phyloP scores from a whole-genome alignment of 1,140 invertebrate species.

The Sitodiplosis mosellana region DNA sequence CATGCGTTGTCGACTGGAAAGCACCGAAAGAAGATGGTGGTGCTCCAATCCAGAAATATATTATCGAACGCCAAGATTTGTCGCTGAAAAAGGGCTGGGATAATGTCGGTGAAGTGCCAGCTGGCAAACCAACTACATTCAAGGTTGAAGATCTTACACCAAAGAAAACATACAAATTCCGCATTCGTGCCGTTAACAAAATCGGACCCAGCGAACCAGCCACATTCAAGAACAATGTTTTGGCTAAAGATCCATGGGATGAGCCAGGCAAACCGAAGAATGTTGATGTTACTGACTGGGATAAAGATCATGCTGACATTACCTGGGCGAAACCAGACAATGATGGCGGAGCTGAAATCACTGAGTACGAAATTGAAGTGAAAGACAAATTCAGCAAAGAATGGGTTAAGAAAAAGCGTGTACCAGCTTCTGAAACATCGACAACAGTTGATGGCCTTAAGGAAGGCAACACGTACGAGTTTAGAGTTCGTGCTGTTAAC shows the following conservation, averaged over 20 bases:
- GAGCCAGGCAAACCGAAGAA: constrained; percentile 82
- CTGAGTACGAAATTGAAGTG: constrained; percentile 81
- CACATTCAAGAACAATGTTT: constrained; percentile 60
- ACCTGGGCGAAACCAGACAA: constrained; percentile 78
- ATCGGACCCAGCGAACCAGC: constrained; percentile 76
- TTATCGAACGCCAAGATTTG: constrained; percentile 87
- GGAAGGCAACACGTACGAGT: constrained; percentile 91
- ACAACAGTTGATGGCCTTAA: constrained; percentile 77
- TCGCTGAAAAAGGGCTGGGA: constrained; percentile 77
- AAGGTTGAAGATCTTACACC: constrained; percentile 74
- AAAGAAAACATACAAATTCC: constrained; percentile 87
- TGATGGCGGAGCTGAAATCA: constrained; percentile 89
- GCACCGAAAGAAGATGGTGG: constrained; percentile 86
- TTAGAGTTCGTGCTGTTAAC: constrained; percentile 87
- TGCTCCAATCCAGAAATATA: constrained; percentile 71
- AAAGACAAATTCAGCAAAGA: constrained; percentile 86
- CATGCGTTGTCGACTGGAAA: constrained; percentile 84
- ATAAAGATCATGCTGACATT: constrained; percentile 84
- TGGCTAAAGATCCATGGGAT: constrained; percentile 97
- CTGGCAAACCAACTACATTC: constrained; percentile 45
- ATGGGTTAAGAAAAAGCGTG: constrained; percentile 63
- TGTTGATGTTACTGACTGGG: constrained; percentile 88
- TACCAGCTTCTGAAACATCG: constrained; percentile 51
- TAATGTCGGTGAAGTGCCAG: constrained; percentile 52
- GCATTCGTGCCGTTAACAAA: constrained; percentile 87